Conservation (phyloP, 2,888 invertebrate species). For the Entomobrya multifasciata region DNA sequence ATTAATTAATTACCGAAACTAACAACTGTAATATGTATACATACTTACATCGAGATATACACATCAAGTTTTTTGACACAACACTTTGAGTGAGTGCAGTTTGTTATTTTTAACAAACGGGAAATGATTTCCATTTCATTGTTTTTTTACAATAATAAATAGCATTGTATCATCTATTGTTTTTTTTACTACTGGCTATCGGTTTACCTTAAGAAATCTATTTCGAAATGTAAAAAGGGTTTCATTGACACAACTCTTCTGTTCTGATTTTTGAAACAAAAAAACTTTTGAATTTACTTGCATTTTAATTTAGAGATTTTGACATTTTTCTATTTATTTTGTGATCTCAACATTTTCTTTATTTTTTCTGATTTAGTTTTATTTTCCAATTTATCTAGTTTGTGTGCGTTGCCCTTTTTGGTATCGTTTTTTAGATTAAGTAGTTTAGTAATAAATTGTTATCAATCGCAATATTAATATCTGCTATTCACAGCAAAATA, state of each 20-base stretch:
- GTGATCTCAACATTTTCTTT: no score
- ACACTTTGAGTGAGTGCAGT: slow-evolving; percentile 63
- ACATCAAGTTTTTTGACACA: slow-evolving; percentile 56
- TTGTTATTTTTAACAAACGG: slow-evolving; percentile 19
- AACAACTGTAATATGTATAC: background rate
- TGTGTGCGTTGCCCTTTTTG: slow-evolving; percentile 11
- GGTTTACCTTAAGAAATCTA: slow-evolving; percentile 3
- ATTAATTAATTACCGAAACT: background rate
- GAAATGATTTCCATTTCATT: slow-evolving; percentile 30
- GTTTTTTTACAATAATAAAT: slow-evolving; percentile 38
- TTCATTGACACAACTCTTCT: no score
- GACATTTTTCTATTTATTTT: no score
- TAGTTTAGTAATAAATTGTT: background rate
- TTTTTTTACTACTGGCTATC: slow-evolving; percentile 42
- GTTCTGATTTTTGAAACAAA: no score
- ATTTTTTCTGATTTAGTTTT: background rate
- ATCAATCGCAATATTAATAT: slow-evolving; percentile 47
- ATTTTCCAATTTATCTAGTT: background rate
- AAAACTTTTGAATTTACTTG: no score
- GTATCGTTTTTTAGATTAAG: slow-evolving; percentile 17
- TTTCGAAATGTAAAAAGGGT: background rate
- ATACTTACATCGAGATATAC: background rate
- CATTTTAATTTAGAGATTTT: no score
- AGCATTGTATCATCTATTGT: background rate
- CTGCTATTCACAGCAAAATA: slow-evolving; percentile 70